phyloP scores from a whole-genome alignment of 1,140 invertebrate genomes.

The Leguminivora glycinivorella region DNA sequence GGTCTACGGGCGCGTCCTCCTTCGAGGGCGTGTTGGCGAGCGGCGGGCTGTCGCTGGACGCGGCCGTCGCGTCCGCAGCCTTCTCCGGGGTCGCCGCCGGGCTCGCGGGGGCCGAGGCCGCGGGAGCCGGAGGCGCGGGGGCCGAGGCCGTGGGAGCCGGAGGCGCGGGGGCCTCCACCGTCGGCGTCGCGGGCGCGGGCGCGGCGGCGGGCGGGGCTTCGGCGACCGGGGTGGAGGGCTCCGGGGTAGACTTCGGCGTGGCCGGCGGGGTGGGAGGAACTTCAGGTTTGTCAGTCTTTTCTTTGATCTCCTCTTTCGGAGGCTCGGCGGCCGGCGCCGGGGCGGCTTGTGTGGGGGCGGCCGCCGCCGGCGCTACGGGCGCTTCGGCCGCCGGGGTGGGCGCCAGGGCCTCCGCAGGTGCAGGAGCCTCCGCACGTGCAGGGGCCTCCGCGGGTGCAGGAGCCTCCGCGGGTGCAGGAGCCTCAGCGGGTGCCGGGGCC shows the following conservation, averaged over 20 bases:
- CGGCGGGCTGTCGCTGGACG: constrained; percentile 61
- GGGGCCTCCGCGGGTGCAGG: constrained; percentile 34
- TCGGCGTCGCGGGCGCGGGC: background rate
- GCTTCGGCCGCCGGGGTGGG: constrained; percentile 38
- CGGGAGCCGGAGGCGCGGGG: constrained; percentile 42
- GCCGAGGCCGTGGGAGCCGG: constrained; percentile 33
- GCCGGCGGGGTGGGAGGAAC: constrained; percentile 38
- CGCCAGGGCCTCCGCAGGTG: constrained; percentile 37
- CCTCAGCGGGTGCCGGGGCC: constrained; percentile 36
- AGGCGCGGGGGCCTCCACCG: background rate
- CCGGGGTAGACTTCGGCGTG: constrained; percentile 36
- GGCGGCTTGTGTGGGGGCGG: constrained; percentile 32
- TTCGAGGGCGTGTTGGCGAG: constrained; percentile 65
- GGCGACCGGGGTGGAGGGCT: constrained; percentile 38
- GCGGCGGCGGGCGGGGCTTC: background rate
- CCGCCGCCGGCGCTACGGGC: constrained; percentile 11
- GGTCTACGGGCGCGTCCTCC: constrained; percentile 55
- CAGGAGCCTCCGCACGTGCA: constrained; percentile 28
- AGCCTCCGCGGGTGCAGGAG: constrained; percentile 30
- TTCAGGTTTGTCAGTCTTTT: constrained; percentile 52
- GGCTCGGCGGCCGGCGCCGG: constrained; percentile 37
- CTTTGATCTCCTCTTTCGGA: constrained; percentile 32
- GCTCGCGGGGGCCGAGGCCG: background rate
- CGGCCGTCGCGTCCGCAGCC: constrained; percentile 44
- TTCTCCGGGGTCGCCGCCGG: constrained; percentile 46